Base-by-base conservation (phyloP, 53 echinoderm and acorn worm genomes). In the Luidia sarsii region DNA sequence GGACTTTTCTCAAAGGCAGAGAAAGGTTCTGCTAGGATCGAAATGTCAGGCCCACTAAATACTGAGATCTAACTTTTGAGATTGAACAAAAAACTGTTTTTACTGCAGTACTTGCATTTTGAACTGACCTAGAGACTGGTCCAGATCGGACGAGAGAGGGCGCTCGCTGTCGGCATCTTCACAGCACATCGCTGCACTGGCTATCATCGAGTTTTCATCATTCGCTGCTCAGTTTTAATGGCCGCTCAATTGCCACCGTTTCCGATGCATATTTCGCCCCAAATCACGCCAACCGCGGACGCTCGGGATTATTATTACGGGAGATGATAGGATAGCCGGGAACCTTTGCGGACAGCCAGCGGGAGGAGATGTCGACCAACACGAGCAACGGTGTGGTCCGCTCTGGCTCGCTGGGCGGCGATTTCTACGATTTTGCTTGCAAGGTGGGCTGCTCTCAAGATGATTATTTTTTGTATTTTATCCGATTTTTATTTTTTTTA, bases 311-410 rank as follows among this genome's bases (percentile, higher is more conserved):
- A 77, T 77, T 60, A 77, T 61, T 77, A 61, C 59, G 55, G 77
- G 77, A 77, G 77, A 77, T 77, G 77, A 77, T 77, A 77, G 77
- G 77, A 43, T 48, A 59, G 61, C 59, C 61, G 77, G 32, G 46
- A 10, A 45, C 27, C 41, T 41, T 11, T 11, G n/a, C n/a, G n/a
- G n/a, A n/a, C n/a, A n/a, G n/a, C n/a, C n/a, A n/a, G n/a, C n/a
- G n/a, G n/a, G 50, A 52, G 70, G 70, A 83, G 39, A 84, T 84
- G 84, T 72, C 84, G 64, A 73, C 45, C 54, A 91, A 91, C 80
- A n/a, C n/a, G n/a, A 91, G 88, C 71, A 96, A 96, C 82, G 97
- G 97, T 53, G 91, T 96, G 38, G 92, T 96, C 65, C 88, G 97
- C 41, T 89, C 92, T 57, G 88, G 93, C 36, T 92, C 92, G 63